Percentiles rank a stretch among this genome's conserved stretches.
Conservation (phyloP, 2,888 invertebrate species). For the Anodontia alba region DNA sequence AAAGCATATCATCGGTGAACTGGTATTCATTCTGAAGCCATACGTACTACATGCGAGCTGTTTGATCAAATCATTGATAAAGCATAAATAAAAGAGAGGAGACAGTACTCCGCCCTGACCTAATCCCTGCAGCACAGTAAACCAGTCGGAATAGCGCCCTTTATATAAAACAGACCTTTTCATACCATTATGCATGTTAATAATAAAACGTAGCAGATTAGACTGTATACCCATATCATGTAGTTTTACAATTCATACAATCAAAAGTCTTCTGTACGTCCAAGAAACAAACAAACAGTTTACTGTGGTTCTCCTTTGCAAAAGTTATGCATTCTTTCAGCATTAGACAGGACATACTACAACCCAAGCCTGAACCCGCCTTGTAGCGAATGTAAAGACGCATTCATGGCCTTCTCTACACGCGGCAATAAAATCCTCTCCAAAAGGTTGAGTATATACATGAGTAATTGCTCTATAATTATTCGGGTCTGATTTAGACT, state of each 20-base stretch:
- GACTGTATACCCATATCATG: too few species aligned
- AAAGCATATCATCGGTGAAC: constrained; percentile 33
- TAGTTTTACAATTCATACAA: constrained; percentile 28
- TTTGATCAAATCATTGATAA: background rate
- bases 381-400: too few species aligned
- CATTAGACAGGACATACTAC: too few species aligned
- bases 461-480: too few species aligned
- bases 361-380: too few species aligned
- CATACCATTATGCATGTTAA: background rate
- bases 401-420: too few species aligned
- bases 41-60: background rate
- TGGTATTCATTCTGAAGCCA: background rate
- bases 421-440: too few species aligned
- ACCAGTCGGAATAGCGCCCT: background rate
- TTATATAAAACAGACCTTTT: background rate
- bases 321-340: constrained; percentile 27
- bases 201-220: background rate
- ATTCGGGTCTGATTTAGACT: too few species aligned
- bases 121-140: background rate
- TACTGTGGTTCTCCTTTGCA: constrained; percentile 25
- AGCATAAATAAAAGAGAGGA: background rate
- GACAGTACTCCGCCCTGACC: background rate
- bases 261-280: constrained; percentile 34
- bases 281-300: constrained; percentile 30
- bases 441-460: too few species aligned